Evolutionary conservation across 2,113 vertebrate genomes (phyloP), one percentile per base, ranked within the genome.

Genomic region (Pygoscelis antarcticus): DNA sequence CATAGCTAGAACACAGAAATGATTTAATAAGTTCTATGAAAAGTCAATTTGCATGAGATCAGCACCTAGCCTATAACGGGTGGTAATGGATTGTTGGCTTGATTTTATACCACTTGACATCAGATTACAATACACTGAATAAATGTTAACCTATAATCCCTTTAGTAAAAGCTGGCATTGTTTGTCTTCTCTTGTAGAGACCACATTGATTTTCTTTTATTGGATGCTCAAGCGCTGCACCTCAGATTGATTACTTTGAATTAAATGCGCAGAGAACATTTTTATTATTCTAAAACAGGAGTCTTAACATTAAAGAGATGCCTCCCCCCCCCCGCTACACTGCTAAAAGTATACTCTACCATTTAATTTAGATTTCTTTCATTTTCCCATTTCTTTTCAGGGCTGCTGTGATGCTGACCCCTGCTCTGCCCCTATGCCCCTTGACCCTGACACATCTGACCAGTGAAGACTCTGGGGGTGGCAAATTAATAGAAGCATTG

Each of bases 401-500:
- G 96, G 97, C 93, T 98, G 98, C 97, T 98, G 98, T 98, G 98
- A 98, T 99, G 98, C 98, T 99, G 99, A 99, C 99, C 99, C 98
- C 97, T 98, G 98, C 98, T 98, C 98, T 99, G 98, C 98, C 99
- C 99, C 99, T 97, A 30, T 99, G 99, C 99, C 99, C 99, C 98
- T 98, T 99, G 98, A 99, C 99, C 99, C 99, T 99, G 98, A 99
- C 98, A 97, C 99, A 99, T 99, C 99, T 99, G 99, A 99, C 99
- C 99, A 99, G 99, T 99, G 99, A 99, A 99, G 98, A 98, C 99
- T 99, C 99, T 98, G 91, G 99, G 98, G 99, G 98, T 98, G 98
- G 98, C 98, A 99, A 99, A 99, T 99, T 99, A 99, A 99, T 99
- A 99, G 99, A 99, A 99, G 98, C 97, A 97, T 98, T 99, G 98